Evolutionary conservation across 2,797 vertebrate genomes (phyloP).

Genomic region (Erpetoichthys calabaricus): DNA sequence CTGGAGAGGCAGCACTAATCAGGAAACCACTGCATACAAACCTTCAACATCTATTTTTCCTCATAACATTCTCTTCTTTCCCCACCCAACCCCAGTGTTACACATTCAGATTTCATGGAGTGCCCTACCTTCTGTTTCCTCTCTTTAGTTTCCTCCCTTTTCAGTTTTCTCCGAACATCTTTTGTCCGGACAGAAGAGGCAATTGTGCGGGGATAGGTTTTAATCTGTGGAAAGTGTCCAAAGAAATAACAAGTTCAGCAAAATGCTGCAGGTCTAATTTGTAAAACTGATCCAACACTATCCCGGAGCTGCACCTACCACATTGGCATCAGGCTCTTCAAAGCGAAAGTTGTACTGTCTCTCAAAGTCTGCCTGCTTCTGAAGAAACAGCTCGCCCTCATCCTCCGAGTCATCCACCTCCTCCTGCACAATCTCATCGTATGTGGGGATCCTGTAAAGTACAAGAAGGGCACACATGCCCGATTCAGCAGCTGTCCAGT

Average conservation of each 20-base stretch:
- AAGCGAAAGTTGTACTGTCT: conserved; percentile 81
- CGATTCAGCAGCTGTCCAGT: no score
- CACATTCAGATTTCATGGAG: no score
- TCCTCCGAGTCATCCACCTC: conserved; percentile 68
- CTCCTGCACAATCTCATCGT: conserved; percentile 47
- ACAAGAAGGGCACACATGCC: no score
- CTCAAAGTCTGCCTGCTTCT: conserved; percentile 73
- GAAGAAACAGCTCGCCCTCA: conserved; percentile 70
- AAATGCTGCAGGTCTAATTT: background rate
- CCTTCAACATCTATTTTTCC: no score
- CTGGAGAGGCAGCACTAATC: no score
- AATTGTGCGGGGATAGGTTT: conserved; percentile 69
- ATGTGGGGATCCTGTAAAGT: conserved; percentile 41
- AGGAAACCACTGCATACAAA: no score
- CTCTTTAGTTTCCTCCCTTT: conserved; percentile 60
- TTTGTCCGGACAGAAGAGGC: conserved; percentile 68
- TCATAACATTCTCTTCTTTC: no score
- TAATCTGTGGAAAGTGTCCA: conserved; percentile 36
- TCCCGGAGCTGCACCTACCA: conserved; percentile 22
- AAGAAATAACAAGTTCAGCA: background rate
- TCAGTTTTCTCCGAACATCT: conserved; percentile 66
- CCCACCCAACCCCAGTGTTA: no score
- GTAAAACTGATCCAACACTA: no score
- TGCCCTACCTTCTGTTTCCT: conserved; percentile 59
- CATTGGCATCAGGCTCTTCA: conserved; percentile 61